Conservation (phyloP, 2,113 vertebrate species). For the Rhinolophus ferrumequinum region DNA sequence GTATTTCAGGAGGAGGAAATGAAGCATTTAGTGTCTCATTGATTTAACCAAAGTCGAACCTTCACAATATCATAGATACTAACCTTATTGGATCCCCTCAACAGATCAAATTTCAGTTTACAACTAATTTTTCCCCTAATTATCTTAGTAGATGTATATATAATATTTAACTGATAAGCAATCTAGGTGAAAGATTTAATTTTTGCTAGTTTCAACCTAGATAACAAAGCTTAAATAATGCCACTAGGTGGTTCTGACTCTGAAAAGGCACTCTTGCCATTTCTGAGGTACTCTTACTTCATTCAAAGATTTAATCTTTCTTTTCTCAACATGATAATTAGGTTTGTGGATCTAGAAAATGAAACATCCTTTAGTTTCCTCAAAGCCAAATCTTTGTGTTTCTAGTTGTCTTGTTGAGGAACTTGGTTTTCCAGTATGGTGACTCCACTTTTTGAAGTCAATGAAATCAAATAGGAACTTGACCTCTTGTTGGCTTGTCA, state of each 20-base stretch:
- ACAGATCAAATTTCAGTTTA: not conserved
- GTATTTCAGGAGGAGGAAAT: not conserved
- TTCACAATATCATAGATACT: not conserved
- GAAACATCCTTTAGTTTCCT: not conserved
- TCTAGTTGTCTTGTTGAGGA: not conserved
- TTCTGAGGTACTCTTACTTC: not conserved
- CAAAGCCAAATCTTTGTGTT: not conserved
- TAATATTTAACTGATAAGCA: not conserved
- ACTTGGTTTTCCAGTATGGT: not conserved
- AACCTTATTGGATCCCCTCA: not conserved
- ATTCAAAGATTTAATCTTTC: not conserved
- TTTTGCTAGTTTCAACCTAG: constrained; percentile 19
- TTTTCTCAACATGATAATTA: not conserved
- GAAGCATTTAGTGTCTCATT: not conserved
- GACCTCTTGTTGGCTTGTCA: not conserved
- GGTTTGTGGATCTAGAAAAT: not conserved
- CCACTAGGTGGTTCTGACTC: not conserved
- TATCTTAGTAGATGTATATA: not conserved
- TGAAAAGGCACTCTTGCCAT: not conserved
- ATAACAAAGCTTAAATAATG: not conserved
- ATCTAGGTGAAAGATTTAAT: not conserved
- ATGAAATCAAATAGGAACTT: not conserved
- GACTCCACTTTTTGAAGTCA: not conserved
- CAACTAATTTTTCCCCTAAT: not conserved
- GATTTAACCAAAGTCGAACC: not conserved